These are phyloP conservation scores for Ornithorhynchus anatinus DNA, from an alignment of 2,113 vertebrate species.

Conservation along the genomic window DNA sequence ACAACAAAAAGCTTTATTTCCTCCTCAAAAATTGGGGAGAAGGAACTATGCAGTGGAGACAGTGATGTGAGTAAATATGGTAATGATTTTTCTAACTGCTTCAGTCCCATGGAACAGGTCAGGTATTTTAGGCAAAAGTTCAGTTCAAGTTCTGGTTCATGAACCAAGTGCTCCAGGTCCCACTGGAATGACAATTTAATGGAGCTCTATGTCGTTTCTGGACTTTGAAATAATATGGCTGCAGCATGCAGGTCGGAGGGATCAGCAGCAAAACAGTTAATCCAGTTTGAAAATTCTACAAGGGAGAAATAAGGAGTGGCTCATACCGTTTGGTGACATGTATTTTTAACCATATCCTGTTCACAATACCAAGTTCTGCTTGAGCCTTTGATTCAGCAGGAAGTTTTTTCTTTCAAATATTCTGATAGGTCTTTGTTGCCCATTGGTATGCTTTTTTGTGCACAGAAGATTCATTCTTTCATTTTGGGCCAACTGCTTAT, in stretches of 20 bases:
- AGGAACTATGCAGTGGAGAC: too few relatives aligned
- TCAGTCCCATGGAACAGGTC: not conserved
- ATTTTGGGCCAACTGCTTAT: slow-evolving; percentile 8
- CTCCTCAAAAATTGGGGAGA: too few relatives aligned
- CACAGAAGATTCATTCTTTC: slow-evolving; percentile 56
- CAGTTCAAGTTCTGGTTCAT: not conserved
- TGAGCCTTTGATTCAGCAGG: slow-evolving; percentile 45
- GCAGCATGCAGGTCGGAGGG: not conserved
- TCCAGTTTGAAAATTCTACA: slow-evolving; percentile 15
- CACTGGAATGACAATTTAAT: not conserved
- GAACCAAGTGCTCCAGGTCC: not conserved
- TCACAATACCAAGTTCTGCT: slow-evolving; percentile 44
- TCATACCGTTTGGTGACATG: slow-evolving; percentile 11
- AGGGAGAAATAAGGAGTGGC: slow-evolving; percentile 11
- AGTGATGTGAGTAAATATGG: too few relatives aligned
- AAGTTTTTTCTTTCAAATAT: slow-evolving; percentile 26
- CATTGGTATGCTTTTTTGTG: not conserved
- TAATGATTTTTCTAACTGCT: not conserved
- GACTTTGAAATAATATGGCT: slow-evolving; percentile 4
- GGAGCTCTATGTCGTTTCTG: not conserved
- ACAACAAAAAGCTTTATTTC: too few relatives aligned
- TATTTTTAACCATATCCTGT: too few relatives aligned
- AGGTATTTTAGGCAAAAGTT: not conserved
- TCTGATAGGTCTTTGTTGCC: slow-evolving; percentile 50
- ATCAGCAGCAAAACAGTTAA: slow-evolving; percentile 20